Base-by-base conservation (phyloP, 1,140 invertebrate genomes). In the Drosophila pruinosa region DNA sequence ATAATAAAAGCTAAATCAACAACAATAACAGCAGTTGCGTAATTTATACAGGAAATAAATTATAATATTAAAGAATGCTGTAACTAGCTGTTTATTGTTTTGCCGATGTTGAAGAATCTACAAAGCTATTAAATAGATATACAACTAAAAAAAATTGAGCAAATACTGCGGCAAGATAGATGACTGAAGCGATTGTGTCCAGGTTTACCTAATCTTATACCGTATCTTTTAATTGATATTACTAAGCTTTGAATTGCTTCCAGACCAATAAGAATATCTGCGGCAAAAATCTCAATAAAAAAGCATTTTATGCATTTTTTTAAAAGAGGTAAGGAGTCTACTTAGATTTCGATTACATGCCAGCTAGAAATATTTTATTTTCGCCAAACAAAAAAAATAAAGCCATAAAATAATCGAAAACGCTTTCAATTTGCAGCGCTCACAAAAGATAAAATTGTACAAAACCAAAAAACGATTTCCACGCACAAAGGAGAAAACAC, bases 1-100 rank as follows among this genome's bases (percentile, higher is more conserved):
- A 12, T 34, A 22, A 19, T 31, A 22, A 24, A 26, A 12, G 24
- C 22, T 7, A 58, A 68, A 45, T 59, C 53, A 76, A 53, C 54
- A 58, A 54, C 70, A 31, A 26, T 41, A 10, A 17, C 39, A 15
- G 7, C 14, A 22, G 4, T 75, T 68, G 65, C 75, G 75, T 67
- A 71, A 79, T 79, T 75, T 59, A 65, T 14, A 17, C 48, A 61
- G 10, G n/a, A 21, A 41, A 8, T 3, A 19, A 41, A 41, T 17
- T 19, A 21, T 41, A 3, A 10, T 19, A 41, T 4, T 21, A 19
- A 41, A 34, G n/a, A 10, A 31, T n/a, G n/a, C n/a, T n/a, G n/a
- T n/a, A n/a, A n/a, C n/a, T n/a, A n/a, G n/a, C n/a, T n/a, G n/a
- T n/a, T n/a, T n/a, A n/a, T n/a, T n/a, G n/a, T n/a, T n/a, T n/a